Conservation (phyloP, 2,888 invertebrate genomes). For the Cheilosia scutellata region DNA sequence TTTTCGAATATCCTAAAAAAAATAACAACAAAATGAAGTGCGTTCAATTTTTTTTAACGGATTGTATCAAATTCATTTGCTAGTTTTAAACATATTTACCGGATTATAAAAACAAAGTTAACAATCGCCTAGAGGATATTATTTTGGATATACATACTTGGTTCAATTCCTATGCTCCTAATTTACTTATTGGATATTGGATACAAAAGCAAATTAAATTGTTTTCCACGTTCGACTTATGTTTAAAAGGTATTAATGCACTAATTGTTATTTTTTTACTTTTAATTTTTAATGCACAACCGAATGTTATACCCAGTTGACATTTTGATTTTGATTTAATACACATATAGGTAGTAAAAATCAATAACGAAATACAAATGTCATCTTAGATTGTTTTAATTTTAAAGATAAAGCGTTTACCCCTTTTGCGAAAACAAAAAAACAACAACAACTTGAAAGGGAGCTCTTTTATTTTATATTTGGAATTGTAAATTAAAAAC, state of each 20-base stretch:
- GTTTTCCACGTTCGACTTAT: constrained; percentile 13
- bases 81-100: constrained; percentile 2
- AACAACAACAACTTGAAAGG: too few species aligned
- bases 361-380: too few species aligned
- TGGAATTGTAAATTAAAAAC: too few species aligned
- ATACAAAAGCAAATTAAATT: constrained; percentile 44
- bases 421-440: too few species aligned
- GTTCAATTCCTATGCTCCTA: constrained; percentile 52
- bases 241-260: constrained; percentile 42
- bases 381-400: too few species aligned
- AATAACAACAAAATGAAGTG: constrained; percentile 27
- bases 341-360: too few species aligned
- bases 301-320: neutral
- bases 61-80: constrained; percentile 26
- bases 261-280: neutral
- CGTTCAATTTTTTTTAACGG: constrained; percentile 9
- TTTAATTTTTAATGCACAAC: neutral
- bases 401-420: too few species aligned
- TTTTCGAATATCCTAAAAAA: constrained; percentile 51
- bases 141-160: constrained; percentile 47
- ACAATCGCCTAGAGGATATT: constrained; percentile 36
- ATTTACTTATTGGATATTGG: constrained; percentile 58
- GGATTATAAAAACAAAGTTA: constrained; percentile 14
- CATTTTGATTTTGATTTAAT: neutral
- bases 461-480: too few species aligned